A percentile compares a stretch with the other conserved stretches of the same genome.
Conservation (phyloP, 2,797 vertebrate genomes). For the Anisognathus igniventris region DNA sequence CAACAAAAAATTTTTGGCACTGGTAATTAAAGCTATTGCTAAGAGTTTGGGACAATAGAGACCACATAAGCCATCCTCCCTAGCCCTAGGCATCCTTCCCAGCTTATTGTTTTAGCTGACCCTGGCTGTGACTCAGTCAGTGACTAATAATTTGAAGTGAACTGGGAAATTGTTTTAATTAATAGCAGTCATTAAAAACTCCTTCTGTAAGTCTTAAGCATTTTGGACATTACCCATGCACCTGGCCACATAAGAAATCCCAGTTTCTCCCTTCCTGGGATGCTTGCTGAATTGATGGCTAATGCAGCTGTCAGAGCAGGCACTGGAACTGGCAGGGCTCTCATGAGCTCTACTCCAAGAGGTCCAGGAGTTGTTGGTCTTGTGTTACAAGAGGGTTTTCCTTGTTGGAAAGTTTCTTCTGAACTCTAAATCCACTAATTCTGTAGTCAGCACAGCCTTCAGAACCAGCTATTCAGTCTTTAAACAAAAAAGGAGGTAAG, state of each 20-base stretch:
- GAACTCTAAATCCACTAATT: neutral
- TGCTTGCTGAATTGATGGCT: neutral
- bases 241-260: neutral
- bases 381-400: neutral
- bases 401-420: neutral
- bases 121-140: neutral
- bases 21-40: neutral
- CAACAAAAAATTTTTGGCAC: neutral
- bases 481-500: neutral
- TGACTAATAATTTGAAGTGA: constrained; percentile 19
- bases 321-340: neutral
- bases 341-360: neutral
- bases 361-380: neutral
- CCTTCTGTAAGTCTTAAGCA: neutral
- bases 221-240: neutral
- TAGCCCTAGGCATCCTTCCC: neutral
- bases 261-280: neutral
- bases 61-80: neutral
- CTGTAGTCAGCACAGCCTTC: neutral
- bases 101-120: neutral
- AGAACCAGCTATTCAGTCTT: neutral
- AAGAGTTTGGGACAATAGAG: neutral
- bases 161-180: neutral
- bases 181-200: neutral
- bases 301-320: neutral